Evolutionary conservation across 2,797 vertebrate species (phyloP), one percentile per base, ranked within the genome.

Genomic region (Thunnus albacares): DNA sequence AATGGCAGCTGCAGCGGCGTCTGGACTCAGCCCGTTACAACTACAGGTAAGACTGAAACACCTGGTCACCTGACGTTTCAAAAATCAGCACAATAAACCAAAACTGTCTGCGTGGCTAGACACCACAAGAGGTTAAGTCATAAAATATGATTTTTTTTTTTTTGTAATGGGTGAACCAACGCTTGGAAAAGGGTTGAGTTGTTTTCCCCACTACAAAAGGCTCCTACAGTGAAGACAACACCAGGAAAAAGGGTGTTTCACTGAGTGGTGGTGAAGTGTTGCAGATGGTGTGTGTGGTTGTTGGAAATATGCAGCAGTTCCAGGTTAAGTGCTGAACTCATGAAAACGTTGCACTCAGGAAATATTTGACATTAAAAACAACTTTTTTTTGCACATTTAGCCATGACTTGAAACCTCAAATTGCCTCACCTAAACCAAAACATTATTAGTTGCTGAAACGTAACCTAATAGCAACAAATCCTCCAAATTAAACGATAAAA

Each of bases 11-110:
- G 98, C 98, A 85, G 98, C 98, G 75, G 98, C 98, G 87, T 98
- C 98, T 95, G 98, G 98, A 95, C 97, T 99, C 96, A 99, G 98
- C 96, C 98, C 98, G 75, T 96, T 99, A 94, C 98, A 99, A 92
- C 97, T 99, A 87, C 98, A 99, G 98, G 98, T 94, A 80, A 70
- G 82, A 55, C 9, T 0, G 10, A 68, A 62, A 75, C 64, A 56
- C 64, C 68, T 79, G 70, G 67, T 68, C 51, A 43, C 52, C 51
- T 51, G 3, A 45, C 20, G 51, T 26, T 33, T 49, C 2, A 64
- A 26, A 24, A 56, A 56, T 35, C 12, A 47, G 35, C 45, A 43
- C 20, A 26, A 12, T 22, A 20, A 75, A 68, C 47, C 30, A 22
- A 35, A 64, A 33, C 5, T 47, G 18, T 51, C 14, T 59, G 45